phyloP scores from a whole-genome alignment of 1,140 invertebrate genomes.

The Trypoxylus dichotomus region DNA sequence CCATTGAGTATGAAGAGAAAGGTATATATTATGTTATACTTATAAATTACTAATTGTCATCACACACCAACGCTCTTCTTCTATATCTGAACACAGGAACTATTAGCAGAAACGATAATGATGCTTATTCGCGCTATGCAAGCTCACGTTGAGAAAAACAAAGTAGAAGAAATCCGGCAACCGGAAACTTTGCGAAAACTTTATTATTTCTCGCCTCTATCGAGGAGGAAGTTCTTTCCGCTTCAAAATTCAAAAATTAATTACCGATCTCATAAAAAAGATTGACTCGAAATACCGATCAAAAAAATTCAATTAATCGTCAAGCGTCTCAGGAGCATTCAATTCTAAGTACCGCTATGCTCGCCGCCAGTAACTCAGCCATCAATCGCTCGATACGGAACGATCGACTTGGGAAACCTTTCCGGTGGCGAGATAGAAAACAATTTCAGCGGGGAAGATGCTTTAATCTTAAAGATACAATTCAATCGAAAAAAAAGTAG shows the following conservation, averaged over 20 bases:
- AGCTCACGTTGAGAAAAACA: not conserved
- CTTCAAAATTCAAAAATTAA: slow-evolving; percentile 9
- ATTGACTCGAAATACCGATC: not conserved
- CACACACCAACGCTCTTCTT: no score
- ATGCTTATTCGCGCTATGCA: not conserved
- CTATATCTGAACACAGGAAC: no score
- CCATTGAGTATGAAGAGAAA: no score
- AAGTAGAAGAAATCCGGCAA: not conserved
- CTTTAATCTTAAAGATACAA: not conserved
- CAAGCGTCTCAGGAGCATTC: slow-evolving; percentile 8
- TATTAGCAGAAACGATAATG: not conserved
- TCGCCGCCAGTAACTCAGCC: not conserved
- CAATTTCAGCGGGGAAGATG: not conserved
- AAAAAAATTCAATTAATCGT: slow-evolving; percentile 20
- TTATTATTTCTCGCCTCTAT: not conserved
- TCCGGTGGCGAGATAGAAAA: not conserved
- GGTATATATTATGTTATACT: no score
- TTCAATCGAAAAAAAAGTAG: not conserved
- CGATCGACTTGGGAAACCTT: slow-evolving; percentile 10
- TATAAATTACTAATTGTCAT: no score
- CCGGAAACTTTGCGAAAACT: not conserved
- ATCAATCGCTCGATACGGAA: not conserved
- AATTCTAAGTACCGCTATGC: not conserved
- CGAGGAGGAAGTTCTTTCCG: not conserved
- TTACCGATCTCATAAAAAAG: slow-evolving; percentile 16